Evolutionary conservation across 2,797 vertebrate genomes (phyloP).

Genomic region (Acanthopagrus latus): DNA sequence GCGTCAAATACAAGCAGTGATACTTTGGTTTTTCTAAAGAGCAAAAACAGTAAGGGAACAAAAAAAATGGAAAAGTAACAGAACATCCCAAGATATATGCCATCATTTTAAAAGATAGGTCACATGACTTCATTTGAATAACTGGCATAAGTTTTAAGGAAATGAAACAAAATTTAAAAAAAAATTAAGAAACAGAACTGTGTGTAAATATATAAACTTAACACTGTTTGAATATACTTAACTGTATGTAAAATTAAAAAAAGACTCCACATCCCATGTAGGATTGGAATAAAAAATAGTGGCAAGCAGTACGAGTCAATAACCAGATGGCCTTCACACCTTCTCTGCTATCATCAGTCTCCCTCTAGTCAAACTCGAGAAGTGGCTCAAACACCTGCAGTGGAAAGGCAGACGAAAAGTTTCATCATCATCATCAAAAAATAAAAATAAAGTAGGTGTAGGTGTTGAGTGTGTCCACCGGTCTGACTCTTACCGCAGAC

Average conservation of each 20-base stretch:
- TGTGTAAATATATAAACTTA: conserved; percentile 76
- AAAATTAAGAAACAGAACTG: conserved; percentile 56
- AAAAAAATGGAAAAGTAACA: conserved; percentile 41
- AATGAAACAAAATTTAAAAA: conserved; percentile 40
- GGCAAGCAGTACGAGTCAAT: conserved; percentile 69
- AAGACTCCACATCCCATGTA: conserved; percentile 47
- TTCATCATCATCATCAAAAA: not conserved
- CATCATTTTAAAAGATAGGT: conserved; percentile 51
- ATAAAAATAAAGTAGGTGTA: not conserved
- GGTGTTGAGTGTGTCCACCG: not conserved
- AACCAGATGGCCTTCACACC: conserved; percentile 54
- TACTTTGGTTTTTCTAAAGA: conserved; percentile 67
- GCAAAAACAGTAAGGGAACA: not conserved
- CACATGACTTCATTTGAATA: conserved; percentile 67
- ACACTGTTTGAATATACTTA: conserved; percentile 79
- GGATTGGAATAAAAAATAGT: conserved; percentile 76
- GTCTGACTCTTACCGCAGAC: conserved; percentile 43
- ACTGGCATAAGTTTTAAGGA: conserved; percentile 58
- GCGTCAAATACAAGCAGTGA: conserved; percentile 54
- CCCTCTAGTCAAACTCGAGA: conserved; percentile 55
- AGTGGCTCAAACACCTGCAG: conserved; percentile 65
- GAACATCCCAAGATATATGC: conserved; percentile 43
- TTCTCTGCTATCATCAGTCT: conserved; percentile 33
- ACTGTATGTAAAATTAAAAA: conserved; percentile 57
- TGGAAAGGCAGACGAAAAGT: not conserved